Base-by-base conservation (phyloP, 2,113 vertebrate species). In the Phrynosoma blainvillii region DNA sequence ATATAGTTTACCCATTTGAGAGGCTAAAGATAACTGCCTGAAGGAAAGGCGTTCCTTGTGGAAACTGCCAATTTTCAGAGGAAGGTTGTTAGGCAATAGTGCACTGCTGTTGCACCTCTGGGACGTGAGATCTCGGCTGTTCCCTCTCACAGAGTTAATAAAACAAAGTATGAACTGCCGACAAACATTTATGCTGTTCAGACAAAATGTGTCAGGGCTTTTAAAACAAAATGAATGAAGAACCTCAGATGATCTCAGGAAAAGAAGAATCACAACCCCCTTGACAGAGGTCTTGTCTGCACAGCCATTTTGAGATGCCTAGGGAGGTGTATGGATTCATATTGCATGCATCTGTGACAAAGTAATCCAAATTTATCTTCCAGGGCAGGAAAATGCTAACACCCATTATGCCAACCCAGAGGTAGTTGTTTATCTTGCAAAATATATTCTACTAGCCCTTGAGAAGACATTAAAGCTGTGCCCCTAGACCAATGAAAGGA, bases 91-190 rank as follows among this genome's bases (percentile, higher is more conserved):
- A 88, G 87, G 87, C 87, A 88, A 88, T 84, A 78, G 73, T 27
- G 73, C 87, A 88, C 74, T 84, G 87, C 87, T 88, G 87, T 68
- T 88, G 81, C 47, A 88, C 74, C 87, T 70, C 87, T 88, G 87
- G 87, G 87, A 88, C 87, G 74, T 88, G 87, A 88, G 87, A 78
- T 54, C 77, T 88, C 36, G 18, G 81, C 81, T 88, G 87, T 88
- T 88, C 87, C 74, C 18, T 83, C 81, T 84, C 42, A 56, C 30
- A 27, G 23, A 75, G 36, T 74, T 81, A 88, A 84, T 84, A 82
- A 84, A 88, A 88, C 74, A 88, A 84, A 83, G 81, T 62, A 78
- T 88, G 81, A 84, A 88, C 30, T 78, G 54, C 74, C 70, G 62
- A 83, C 87, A 88, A 84, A 84, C 74, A 21, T 88, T 84, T 84